phyloP scores from a whole-genome alignment of 2,797 vertebrate genomes.

The Alosa sapidissima region DNA sequence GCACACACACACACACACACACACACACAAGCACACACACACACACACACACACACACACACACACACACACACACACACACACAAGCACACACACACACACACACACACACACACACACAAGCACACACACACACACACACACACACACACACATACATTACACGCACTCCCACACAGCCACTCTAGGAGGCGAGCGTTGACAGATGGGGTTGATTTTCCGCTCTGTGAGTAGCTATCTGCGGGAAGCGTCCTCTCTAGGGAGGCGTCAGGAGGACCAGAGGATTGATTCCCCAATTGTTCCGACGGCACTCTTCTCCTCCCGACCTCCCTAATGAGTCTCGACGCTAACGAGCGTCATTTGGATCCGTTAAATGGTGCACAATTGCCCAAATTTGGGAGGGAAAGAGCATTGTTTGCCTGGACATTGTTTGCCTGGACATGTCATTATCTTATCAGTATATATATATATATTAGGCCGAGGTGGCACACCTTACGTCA shows the following conservation, averaged over 20 bases:
- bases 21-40: not conserved
- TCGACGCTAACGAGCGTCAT: not conserved
- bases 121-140: not conserved
- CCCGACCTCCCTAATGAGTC: slow-evolving; percentile 38
- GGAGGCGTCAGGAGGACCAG: slow-evolving; percentile 38
- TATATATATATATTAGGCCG: too few species aligned
- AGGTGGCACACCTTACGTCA: too few species aligned
- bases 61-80: not conserved
- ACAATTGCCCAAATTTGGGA: too few species aligned
- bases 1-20: not conserved
- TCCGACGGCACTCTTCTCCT: slow-evolving; percentile 34
- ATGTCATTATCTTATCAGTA: too few species aligned
- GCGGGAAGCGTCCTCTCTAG: slow-evolving; percentile 26
- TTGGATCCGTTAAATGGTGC: too few species aligned
- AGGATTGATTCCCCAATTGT: slow-evolving; percentile 38
- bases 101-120: not conserved
- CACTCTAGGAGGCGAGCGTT: not conserved
- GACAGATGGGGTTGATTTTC: slow-evolving; percentile 43
- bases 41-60: not conserved
- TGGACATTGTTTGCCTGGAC: not conserved
- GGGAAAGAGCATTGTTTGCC: too few species aligned
- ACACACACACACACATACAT: not conserved
- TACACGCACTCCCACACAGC: not conserved
- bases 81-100: not conserved
- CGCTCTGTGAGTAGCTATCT: slow-evolving; percentile 41